A percentile compares a stretch with the other conserved stretches of the same genome.
Conservation (phyloP, 2,888 invertebrate genomes). For the Galeruca laticollis region DNA sequence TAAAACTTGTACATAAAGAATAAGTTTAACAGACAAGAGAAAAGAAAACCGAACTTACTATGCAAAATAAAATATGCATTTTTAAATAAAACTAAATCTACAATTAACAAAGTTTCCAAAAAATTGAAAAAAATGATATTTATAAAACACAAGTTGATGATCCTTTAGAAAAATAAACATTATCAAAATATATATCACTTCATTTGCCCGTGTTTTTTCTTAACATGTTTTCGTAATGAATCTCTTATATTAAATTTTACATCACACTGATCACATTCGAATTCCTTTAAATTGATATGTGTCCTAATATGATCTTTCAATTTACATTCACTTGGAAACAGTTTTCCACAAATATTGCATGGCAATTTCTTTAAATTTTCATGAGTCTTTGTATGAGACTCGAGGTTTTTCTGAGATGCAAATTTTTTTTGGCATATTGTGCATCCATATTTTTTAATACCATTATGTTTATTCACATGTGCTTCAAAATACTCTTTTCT, state of each 20-base stretch:
- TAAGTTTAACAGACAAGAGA: too few relatives aligned
- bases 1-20: too few relatives aligned
- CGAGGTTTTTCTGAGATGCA: constrained; percentile 63
- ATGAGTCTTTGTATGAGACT: constrained; percentile 63
- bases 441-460: constrained; percentile 61
- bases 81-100: too few relatives aligned
- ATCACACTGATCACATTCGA: constrained; percentile 61
- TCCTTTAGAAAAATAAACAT: neutral
- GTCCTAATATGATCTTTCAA: constrained; percentile 63
- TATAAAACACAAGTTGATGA: neutral
- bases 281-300: constrained; percentile 62
- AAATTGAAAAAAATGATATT: too few relatives aligned
- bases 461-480: constrained; percentile 62
- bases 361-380: constrained; percentile 60
- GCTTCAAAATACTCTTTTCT: constrained; percentile 64
- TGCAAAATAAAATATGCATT: too few relatives aligned
- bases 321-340: constrained; percentile 59
- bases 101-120: too few relatives aligned
- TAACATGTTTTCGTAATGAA: constrained; percentile 61
- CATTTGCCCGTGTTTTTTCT: constrained; percentile 58
- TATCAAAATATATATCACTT: constrained; percentile 17
- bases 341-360: constrained; percentile 63
- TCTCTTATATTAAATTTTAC: constrained; percentile 63
- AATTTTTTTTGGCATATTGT: constrained; percentile 61
- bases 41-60: too few relatives aligned